Evolutionary conservation across 2,888 invertebrate genomes (phyloP), one percentile per base, ranked within the genome.

Genomic region (Dicranocentrus wangi): DNA sequence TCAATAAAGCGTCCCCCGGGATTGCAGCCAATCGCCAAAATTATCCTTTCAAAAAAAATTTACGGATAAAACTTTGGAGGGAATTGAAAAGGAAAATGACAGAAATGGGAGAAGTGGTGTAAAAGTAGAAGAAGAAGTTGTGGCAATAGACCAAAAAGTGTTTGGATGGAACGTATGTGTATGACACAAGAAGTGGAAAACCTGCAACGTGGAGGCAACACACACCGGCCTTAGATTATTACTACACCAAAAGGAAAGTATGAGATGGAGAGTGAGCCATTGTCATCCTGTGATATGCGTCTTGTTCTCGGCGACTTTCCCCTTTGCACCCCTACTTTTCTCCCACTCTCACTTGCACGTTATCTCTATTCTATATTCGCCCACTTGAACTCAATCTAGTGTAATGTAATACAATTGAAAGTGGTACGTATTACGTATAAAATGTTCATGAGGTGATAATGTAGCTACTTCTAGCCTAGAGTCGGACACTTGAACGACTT

Each of bases 1-100:
- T 69, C 77, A 60, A 69, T 69, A 77, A 82, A 68, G 61, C 65
- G 63, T 75, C 58, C 78, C 71, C 25, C 39, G 55, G 75, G 76
- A 66, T 65, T 66, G 82, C 60, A 71, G 79, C 70, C 77, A 79
- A 83, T 72, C 69, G 78, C 80, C 65, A 76, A 84, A 85, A 85
- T 85, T 85, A 85, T 84, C 84, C 81, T 84, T 85, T 85, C 84
- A 84, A 82, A 84, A 85, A 83, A 84, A 84, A 85, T 85, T 85
- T 85, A 85, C 83, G 84, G 73, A 61, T 39, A 60, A 85, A 85
- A 82, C 66, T 83, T 84, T 83, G 78, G 79, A 68, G 76, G 79
- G 82, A 84, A 83, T 81, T 84, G 80, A 83, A 83, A 81, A 78
- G 80, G 80, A 83, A 81, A 82, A 81, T 82, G 81, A 83, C 76